A percentile compares a stretch with the other conserved stretches of the same genome.
phyloP scores from a whole-genome alignment of 1,140 invertebrate genomes.

The Melanaphis sacchari region DNA sequence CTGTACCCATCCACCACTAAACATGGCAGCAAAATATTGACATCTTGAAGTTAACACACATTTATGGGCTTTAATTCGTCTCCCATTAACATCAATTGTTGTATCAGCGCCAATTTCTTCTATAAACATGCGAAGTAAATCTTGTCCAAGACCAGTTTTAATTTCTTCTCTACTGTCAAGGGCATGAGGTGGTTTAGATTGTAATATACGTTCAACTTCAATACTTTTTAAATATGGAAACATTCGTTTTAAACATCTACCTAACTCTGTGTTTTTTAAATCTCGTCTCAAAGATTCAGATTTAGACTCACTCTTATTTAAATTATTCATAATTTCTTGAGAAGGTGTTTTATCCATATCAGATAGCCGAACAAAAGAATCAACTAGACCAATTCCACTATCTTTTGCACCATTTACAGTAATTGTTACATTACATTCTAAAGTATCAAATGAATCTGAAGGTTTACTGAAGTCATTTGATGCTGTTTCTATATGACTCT shows the following conservation, averaged over 20 bases:
- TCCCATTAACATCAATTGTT: constrained; percentile 78
- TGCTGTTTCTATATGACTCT: constrained; percentile 56
- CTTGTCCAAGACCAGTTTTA: constrained; percentile 74
- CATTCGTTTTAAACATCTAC: constrained; percentile 56
- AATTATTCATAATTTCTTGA: constrained; percentile 56
- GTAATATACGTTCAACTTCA: constrained; percentile 53
- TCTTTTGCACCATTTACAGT: constrained; percentile 60
- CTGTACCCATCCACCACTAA: constrained; percentile 83
- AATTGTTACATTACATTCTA: constrained; percentile 59
- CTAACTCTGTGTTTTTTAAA: constrained; percentile 53
- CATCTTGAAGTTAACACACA: constrained; percentile 88
- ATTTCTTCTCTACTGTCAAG: constrained; percentile 69
- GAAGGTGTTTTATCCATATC: constrained; percentile 67
- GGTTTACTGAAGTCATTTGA: constrained; percentile 58
- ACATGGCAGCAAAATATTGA: constrained; percentile 88
- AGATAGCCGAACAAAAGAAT: constrained; percentile 67
- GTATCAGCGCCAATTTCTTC: constrained; percentile 88
- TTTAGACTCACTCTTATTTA: constrained; percentile 59
- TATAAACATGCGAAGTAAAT: constrained; percentile 86
- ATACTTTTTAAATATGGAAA: constrained; percentile 57
- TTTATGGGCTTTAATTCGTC: constrained; percentile 84
- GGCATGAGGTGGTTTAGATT: constrained; percentile 62
- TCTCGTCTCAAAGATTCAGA: constrained; percentile 55
- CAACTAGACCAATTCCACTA: constrained; percentile 57
- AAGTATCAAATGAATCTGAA: constrained; percentile 57